These are phyloP conservation scores for Gibbula magus DNA, from an alignment of 2,888 invertebrate genomes.

Conservation along the genomic window DNA sequence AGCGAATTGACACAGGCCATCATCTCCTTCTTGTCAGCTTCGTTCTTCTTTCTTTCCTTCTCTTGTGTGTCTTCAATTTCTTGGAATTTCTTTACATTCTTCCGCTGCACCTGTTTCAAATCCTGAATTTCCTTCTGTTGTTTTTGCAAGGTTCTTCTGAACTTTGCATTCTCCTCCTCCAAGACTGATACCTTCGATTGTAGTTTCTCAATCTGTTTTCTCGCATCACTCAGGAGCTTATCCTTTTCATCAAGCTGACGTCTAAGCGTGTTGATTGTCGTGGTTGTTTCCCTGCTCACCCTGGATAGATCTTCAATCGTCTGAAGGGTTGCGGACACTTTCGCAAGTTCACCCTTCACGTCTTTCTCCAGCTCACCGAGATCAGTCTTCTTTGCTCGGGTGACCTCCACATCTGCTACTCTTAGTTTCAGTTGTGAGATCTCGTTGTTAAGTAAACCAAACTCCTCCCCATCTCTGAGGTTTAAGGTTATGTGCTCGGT, in stretches of 20 bases:
- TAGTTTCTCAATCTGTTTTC: not conserved
- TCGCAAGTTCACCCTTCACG: not conserved
- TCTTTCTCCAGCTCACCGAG: not conserved
- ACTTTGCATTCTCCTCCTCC: not conserved
- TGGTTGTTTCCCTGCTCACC: not conserved
- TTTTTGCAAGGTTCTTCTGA: not conserved
- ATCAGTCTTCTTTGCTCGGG: not conserved
- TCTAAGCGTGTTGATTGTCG: not conserved
- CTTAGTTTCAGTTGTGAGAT: not conserved
- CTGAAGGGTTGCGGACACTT: not conserved
- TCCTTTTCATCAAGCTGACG: not conserved
- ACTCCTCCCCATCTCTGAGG: not conserved
- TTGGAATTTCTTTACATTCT: not conserved
- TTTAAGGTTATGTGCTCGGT: not conserved
- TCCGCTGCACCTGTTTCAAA: not conserved
- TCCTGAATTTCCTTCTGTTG: not conserved
- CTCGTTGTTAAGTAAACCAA: not conserved
- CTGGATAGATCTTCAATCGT: not conserved
- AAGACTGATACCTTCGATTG: not conserved
- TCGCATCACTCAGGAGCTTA: not conserved
- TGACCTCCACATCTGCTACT: not conserved
- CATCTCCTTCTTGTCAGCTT: too few relatives aligned
- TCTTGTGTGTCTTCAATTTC: too few relatives aligned
- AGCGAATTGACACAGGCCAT: too few relatives aligned
- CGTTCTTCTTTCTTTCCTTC: too few relatives aligned